These are phyloP conservation scores for Lasioglossum malachurum DNA, from an alignment of 2,888 invertebrate genomes.

Conservation along the genomic window DNA sequence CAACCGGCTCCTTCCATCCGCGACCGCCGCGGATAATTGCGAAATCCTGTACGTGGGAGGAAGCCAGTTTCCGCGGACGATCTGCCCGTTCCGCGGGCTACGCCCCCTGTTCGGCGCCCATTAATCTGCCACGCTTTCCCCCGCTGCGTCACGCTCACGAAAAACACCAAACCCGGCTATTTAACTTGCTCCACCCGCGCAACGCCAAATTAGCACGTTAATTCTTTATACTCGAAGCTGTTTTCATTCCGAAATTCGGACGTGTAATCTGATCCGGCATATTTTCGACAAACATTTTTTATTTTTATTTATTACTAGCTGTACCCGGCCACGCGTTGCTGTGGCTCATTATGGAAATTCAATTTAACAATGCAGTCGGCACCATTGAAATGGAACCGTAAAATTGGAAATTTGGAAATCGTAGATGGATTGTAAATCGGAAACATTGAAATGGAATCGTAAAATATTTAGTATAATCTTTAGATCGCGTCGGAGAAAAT, in stretches of 20 bases:
- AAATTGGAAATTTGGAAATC: too few species aligned
- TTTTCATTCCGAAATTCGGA: not conserved
- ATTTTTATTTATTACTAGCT: too few species aligned
- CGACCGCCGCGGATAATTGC: conserved; percentile 50
- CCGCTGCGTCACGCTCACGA: too few species aligned
- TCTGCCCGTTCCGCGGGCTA: conserved; percentile 11
- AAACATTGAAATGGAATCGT: too few species aligned
- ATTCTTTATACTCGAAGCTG: not conserved
- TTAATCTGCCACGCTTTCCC: conserved; percentile 9
- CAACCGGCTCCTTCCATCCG: not conserved
- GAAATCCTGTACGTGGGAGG: conserved; percentile 41
- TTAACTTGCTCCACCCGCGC: not conserved
- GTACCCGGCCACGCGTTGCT: too few species aligned
- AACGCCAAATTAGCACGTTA: not conserved
- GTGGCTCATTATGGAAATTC: too few species aligned
- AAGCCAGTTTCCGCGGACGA: conserved; percentile 33
- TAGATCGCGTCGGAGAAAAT: too few species aligned
- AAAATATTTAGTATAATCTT: too few species aligned
- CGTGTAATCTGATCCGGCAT: not conserved
- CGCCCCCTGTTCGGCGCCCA: not conserved
- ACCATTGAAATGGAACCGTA: too few species aligned
- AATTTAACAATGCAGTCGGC: too few species aligned
- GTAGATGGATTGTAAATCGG: too few species aligned
- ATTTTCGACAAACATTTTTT: too few species aligned
- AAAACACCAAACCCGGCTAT: not conserved